phyloP scores from a whole-genome alignment of 2,797 vertebrate genomes.

The Acipenser ruthenus region DNA sequence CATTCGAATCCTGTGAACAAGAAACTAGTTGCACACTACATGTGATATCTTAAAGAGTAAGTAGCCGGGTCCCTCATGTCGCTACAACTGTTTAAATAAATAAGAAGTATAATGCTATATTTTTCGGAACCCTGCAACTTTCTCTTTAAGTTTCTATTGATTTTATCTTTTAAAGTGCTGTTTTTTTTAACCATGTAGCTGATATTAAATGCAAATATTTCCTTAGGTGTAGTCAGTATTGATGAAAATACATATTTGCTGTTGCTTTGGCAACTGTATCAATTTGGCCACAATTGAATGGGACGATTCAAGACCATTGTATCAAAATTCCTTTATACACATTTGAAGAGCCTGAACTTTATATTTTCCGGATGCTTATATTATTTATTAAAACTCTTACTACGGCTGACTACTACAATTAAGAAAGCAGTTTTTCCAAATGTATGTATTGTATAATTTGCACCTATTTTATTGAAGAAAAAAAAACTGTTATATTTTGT shows the following conservation, averaged over 20 bases:
- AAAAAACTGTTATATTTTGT: slow-evolving; percentile 55
- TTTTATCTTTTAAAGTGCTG: slow-evolving; percentile 46
- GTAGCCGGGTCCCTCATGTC: too few relatives aligned
- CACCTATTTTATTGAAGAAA: slow-evolving; percentile 48
- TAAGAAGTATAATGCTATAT: too few relatives aligned
- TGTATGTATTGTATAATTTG: slow-evolving; percentile 45
- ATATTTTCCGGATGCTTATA: slow-evolving; percentile 34
- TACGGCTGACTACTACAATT: slow-evolving; percentile 31
- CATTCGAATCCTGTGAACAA: slow-evolving; percentile 12
- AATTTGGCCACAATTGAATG: slow-evolving; percentile 23
- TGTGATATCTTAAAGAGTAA: slow-evolving; percentile 30
- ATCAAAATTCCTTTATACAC: slow-evolving; percentile 20
- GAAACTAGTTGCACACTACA: slow-evolving; percentile 31
- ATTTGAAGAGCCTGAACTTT: slow-evolving; percentile 23
- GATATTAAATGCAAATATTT: slow-evolving; percentile 35
- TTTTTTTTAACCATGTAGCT: slow-evolving; percentile 43
- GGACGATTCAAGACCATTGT: slow-evolving; percentile 3
- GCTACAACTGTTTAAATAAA: too few relatives aligned
- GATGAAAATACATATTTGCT: slow-evolving; percentile 25
- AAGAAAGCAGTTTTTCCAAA: slow-evolving; percentile 36
- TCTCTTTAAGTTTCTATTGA: slow-evolving; percentile 22
- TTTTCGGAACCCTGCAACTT: too few relatives aligned
- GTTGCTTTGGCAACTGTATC: slow-evolving; percentile 33
- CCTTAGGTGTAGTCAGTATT: slow-evolving; percentile 41
- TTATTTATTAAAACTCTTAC: slow-evolving; percentile 30